Evolutionary conservation across 1,140 invertebrate species (phyloP).

Genomic region (Calycopis cecrops): DNA sequence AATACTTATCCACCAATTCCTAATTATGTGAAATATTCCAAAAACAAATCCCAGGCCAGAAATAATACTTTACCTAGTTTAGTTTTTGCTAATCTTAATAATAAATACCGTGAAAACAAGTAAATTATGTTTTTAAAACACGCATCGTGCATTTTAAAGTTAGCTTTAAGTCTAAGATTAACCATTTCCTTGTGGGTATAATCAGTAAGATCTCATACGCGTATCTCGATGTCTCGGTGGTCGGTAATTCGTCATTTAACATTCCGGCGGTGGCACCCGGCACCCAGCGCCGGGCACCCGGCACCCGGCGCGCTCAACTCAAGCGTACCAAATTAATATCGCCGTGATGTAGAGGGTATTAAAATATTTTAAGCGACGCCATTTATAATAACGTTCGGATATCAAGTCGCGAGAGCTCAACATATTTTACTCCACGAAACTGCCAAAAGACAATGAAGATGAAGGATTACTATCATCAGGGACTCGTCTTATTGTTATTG

Average conservation of each 20-base stretch:
- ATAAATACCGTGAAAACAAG: no score
- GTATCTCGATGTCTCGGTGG: constrained; percentile 64
- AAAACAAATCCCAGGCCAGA: no score
- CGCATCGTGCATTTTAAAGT: no score
- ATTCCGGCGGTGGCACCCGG: constrained; percentile 67
- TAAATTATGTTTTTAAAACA: no score
- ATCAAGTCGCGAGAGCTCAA: constrained; percentile 63
- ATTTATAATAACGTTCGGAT: constrained; percentile 72
- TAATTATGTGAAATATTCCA: no score
- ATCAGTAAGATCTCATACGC: constrained; percentile 47
- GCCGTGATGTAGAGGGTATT: constrained; percentile 70
- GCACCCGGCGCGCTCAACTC: constrained; percentile 60
- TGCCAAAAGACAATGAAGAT: constrained; percentile 74
- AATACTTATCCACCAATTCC: no score
- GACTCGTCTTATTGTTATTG: constrained; percentile 68
- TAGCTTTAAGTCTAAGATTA: no score
- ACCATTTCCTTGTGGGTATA: constrained; percentile 17
- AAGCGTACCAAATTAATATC: constrained; percentile 72
- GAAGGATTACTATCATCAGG: constrained; percentile 72
- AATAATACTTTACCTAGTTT: no score
- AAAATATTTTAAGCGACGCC: constrained; percentile 73
- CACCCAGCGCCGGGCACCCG: constrained; percentile 60
- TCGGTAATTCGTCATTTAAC: constrained; percentile 71
- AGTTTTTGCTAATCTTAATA: no score
- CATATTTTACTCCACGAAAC: constrained; percentile 72